phyloP scores from a whole-genome alignment of 2,888 invertebrate genomes.

The Melolontha melolontha region DNA sequence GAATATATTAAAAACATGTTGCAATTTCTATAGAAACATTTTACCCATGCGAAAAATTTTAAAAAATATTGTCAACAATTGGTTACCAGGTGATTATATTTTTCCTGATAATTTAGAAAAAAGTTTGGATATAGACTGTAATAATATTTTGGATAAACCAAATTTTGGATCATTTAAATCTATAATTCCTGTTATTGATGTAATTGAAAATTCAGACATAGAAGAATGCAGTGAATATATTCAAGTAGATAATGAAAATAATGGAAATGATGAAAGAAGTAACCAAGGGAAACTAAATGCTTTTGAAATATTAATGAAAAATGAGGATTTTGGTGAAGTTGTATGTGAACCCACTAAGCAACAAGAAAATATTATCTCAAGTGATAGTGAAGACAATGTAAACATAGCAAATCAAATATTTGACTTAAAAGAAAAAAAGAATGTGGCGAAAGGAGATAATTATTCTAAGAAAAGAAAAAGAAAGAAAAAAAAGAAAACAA shows the following conservation, averaged over 20 bases:
- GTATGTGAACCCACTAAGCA: neutral
- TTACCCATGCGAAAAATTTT: constrained; percentile 59
- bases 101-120: constrained; percentile 63
- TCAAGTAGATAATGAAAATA: constrained; percentile 19
- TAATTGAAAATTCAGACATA: constrained; percentile 24
- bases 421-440: constrained; percentile 6
- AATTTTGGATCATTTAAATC: constrained; percentile 3
- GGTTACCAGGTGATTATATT: constrained; percentile 62
- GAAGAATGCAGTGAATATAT: constrained; percentile 29
- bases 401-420: neutral
- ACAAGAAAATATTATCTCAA: constrained; percentile 1
- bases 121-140: constrained; percentile 62
- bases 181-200: constrained; percentile 37
- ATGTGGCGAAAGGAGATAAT: constrained; percentile 2
- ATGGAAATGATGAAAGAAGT: neutral
- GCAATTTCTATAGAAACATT: constrained; percentile 63
- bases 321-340: constrained; percentile 45
- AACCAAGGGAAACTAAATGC: neutral
- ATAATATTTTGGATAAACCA: constrained; percentile 5
- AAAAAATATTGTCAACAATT: constrained; percentile 57
- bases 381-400: constrained; percentile 32
- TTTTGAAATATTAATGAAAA: constrained; percentile 33
- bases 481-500: neutral
- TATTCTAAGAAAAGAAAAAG: neutral
- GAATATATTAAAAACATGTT: constrained; percentile 60